Percentiles rank a stretch among this genome's conserved stretches.
Conservation (phyloP, 2,888 invertebrate species). For the Drosophila neutralis region DNA sequence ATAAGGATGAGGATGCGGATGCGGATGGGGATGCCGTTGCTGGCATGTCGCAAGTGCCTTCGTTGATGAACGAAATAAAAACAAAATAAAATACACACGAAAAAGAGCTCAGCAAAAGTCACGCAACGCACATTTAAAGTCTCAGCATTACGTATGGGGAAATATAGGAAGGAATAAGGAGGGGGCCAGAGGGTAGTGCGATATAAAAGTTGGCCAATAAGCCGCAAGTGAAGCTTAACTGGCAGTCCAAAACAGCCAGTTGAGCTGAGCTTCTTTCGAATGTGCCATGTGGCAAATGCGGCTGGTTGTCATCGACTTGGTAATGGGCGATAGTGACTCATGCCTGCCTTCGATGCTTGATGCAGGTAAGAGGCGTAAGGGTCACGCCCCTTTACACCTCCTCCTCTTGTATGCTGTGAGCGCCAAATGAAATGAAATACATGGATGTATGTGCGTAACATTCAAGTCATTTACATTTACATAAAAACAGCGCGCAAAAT, state of each 20-base stretch:
- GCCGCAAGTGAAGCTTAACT: slow-evolving; percentile 34
- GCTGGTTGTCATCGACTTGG: slow-evolving; percentile 41
- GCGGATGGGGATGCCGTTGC: slow-evolving; percentile 39
- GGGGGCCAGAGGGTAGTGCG: neutral
- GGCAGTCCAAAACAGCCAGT: slow-evolving; percentile 13
- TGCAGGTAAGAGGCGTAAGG: neutral
- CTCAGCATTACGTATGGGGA: slow-evolving; percentile 11
- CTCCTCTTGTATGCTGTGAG: slow-evolving; percentile 16
- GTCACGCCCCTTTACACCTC: slow-evolving; percentile 6
- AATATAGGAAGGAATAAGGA: neutral
- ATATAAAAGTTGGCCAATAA: slow-evolving; percentile 34
- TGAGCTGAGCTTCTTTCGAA: slow-evolving; percentile 28
- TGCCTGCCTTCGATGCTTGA: slow-evolving; percentile 20
- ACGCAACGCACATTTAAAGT: slow-evolving; percentile 69
- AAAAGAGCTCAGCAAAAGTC: slow-evolving; percentile 51
- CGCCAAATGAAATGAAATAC: slow-evolving; percentile 55
- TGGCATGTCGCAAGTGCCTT: slow-evolving; percentile 58
- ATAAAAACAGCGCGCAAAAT: slow-evolving; percentile 57
- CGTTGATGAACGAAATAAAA: slow-evolving; percentile 55
- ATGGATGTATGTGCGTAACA: slow-evolving; percentile 6
- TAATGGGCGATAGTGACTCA: neutral
- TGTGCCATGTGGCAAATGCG: slow-evolving; percentile 25
- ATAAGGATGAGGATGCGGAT: slow-evolving; percentile 26
- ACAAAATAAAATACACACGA: slow-evolving; percentile 22
- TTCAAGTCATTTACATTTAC: slow-evolving; percentile 61